Evolutionary conservation across 2,113 vertebrate genomes (phyloP).

Genomic region (Anthoscopus minutus): DNA sequence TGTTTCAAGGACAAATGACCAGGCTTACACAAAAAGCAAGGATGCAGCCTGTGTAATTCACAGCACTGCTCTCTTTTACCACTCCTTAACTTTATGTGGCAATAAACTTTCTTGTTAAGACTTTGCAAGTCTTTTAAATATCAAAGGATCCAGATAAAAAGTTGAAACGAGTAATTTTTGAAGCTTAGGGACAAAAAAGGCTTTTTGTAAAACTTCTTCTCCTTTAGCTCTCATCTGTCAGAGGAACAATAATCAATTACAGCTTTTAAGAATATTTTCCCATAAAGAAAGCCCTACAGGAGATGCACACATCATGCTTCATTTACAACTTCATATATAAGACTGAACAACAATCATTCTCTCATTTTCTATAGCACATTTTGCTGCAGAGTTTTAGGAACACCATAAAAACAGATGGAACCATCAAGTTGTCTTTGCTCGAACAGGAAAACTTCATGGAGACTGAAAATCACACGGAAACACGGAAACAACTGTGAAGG

Average conservation of each 20-base stretch:
- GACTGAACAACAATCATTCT: background rate
- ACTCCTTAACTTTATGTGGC: background rate
- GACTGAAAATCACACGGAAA: background rate
- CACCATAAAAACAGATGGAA: background rate
- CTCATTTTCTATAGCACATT: background rate
- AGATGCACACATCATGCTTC: background rate
- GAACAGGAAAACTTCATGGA: background rate
- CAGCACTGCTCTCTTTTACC: background rate
- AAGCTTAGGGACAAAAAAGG: background rate
- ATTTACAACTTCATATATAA: background rate
- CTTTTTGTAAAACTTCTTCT: background rate
- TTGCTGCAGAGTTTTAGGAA: background rate
- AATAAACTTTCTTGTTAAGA: background rate
- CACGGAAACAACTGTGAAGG: background rate
- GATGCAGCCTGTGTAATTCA: background rate
- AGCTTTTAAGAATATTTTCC: background rate
- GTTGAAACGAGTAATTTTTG: background rate
- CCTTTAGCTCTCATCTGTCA: background rate
- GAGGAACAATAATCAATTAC: background rate
- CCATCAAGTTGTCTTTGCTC: background rate
- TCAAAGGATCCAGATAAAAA: background rate
- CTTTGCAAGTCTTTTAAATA: background rate
- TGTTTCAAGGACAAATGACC: background rate
- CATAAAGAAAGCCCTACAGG: background rate
- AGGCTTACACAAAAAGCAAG: background rate